Evolutionary conservation across 2,113 vertebrate species (phyloP).

Genomic region (Hoplias malabaricus): DNA sequence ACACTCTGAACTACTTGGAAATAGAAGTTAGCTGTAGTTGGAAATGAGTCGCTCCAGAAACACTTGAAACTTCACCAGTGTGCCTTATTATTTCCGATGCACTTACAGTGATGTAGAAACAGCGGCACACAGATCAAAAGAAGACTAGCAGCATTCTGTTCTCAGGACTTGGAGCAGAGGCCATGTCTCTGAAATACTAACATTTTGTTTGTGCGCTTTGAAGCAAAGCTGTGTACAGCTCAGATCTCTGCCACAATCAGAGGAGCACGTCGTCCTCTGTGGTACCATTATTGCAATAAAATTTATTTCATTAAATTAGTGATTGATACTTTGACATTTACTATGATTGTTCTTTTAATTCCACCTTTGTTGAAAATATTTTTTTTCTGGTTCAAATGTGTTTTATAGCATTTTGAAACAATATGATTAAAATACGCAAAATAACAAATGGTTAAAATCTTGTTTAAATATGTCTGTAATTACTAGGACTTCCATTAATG

Average conservation of each 20-base stretch:
- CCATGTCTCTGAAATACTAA: constrained; percentile 48
- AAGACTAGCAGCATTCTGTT: constrained; percentile 26
- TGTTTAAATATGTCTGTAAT: too few relatives aligned
- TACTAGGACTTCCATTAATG: too few relatives aligned
- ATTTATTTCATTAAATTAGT: not conserved
- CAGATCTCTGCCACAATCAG: constrained; percentile 26
- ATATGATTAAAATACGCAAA: too few relatives aligned
- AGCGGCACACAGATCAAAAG: constrained; percentile 31
- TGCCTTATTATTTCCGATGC: constrained; percentile 25
- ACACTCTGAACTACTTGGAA: not conserved
- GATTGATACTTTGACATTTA: not conserved
- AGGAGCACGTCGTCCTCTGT: constrained; percentile 35
- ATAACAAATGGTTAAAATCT: too few relatives aligned
- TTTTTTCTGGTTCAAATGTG: too few relatives aligned
- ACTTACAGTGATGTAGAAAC: constrained; percentile 35
- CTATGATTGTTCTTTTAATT: not conserved
- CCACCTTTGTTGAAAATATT: not conserved
- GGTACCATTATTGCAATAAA: constrained; percentile 43
- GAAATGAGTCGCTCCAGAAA: constrained; percentile 12
- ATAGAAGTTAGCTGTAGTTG: not conserved
- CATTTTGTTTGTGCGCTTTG: constrained; percentile 60
- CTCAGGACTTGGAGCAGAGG: constrained; percentile 28
- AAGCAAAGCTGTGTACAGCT: constrained; percentile 63
- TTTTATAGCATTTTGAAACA: too few relatives aligned
- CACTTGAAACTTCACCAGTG: not conserved